These are phyloP conservation scores for Megathymus violae DNA, from an alignment of 1,140 invertebrate genomes.

Conservation along the genomic window DNA sequence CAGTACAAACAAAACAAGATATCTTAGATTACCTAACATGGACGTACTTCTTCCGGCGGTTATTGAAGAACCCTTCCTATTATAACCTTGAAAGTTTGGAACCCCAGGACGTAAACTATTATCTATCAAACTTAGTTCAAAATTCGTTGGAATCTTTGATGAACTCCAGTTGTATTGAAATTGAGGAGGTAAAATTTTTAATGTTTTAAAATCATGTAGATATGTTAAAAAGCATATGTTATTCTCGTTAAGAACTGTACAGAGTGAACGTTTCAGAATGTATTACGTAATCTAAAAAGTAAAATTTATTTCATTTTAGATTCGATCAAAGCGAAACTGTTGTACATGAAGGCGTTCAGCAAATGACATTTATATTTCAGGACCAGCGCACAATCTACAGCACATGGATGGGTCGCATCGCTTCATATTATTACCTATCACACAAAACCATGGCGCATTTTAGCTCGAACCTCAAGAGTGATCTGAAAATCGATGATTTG, in stretches of 20 bases:
- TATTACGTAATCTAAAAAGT: conserved; percentile 8
- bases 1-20: conserved; percentile 96
- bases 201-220: no score
- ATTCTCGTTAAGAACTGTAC: no score
- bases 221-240: no score
- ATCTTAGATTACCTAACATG: conserved; percentile 98
- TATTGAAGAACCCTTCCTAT: conserved; percentile 97
- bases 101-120: conserved; percentile 89
- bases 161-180: conserved; percentile 90
- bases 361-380: conserved; percentile 72
- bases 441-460: conserved; percentile 96
- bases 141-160: conserved; percentile 89
- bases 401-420: conserved; percentile 96
- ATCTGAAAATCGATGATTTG: conserved; percentile 89
- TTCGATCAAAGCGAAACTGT: no score
- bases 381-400: conserved; percentile 88
- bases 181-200: conserved; percentile 80
- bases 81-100: conserved; percentile 93
- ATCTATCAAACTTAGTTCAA: conserved; percentile 91
- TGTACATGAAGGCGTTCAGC: no score
- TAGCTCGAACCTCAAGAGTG: conserved; percentile 86
- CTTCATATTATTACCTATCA: conserved; percentile 98
- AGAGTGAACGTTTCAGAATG: no score
- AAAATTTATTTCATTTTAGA: no score
- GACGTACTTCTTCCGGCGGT: conserved; percentile 98